Evolutionary conservation across 2,113 vertebrate genomes (phyloP), one percentile per base, ranked within the genome.

Genomic region (Mixornis gularis): DNA sequence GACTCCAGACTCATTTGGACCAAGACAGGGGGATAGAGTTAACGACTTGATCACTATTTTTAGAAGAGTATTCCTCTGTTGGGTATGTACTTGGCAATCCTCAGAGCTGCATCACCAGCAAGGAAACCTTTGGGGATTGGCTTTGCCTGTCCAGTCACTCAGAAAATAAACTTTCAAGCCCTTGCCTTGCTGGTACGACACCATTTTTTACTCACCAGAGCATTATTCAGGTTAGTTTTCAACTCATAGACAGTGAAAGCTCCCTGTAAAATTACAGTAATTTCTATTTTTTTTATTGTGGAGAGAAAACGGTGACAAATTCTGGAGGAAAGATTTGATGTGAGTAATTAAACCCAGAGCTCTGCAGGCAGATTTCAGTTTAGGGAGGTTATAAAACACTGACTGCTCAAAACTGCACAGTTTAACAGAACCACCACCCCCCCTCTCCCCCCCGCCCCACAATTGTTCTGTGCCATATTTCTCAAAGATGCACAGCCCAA

Each of bases 71-170:
- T 22, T 78, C 69, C 44, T 71, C 58, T 32, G 20, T 59, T 92
- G 49, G 66, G 73, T 43, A 74, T 68, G 73, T 34, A 7, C 92
- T 89, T 94, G 88, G 88, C 79, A 90, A 68, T 68, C 62, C 56
- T 55, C 44, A 11, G 64, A 66, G 56, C 79, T 94, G 85, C 72
- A 86, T 90, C 86, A 87, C 64, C 88, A 81, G 62, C 72, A 82
- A 26, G 3, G 43, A 83, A 73, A 79, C 52, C 64, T 88, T 85
- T 70, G 55, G 77, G 79, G 56, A 64, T 64, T 92, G 77, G 36
- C 30, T 95, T 94, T 94, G 83, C 79, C 43, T 38, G 71, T 78
- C 62, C 69, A 76, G 52, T 84, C 88, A 71, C 88, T 96, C 88
- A 71, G 56, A 72, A 90, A 93, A 93, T n/a, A 65, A 95, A 80